Evolutionary conservation across 2,888 invertebrate species (phyloP), one percentile per base, ranked within the genome.

Genomic region (Flabesymbios commensalis): DNA sequence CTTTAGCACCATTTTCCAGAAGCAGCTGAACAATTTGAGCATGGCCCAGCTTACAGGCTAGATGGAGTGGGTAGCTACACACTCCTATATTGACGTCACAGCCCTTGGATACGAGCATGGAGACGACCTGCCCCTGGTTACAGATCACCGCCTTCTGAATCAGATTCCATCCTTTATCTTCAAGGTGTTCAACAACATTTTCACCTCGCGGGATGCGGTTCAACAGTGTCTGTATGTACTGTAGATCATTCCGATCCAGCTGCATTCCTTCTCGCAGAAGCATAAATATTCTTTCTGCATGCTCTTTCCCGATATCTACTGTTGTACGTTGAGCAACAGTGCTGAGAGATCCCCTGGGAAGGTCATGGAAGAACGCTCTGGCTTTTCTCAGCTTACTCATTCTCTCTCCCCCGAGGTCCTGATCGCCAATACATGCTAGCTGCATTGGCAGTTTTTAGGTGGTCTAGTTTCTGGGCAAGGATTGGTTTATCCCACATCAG

Each of bases 1-100:
- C 87, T 67, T 88, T 86, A 4, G 89, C 90, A 26, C 90, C 90
- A 80, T 89, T 87, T 72, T 88, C 88, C 55, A 90, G 75, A 36
- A 90, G 78, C 42, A 89, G 75, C 75, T 89, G 88, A 17, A 90
- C 88, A 74, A 89, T 88, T 69, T 89, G 88, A 72, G 88, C 87
- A 75, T 89, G 72, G 82, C 90, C 90, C 74, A 88, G 87, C 36
- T 88, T 83, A 67, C 90, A 90, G 22, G 90, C 90, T 61, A 90
- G 88, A 77, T 90, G 90, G 53, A 90, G 82, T 1, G 90, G 90
- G 54, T 90, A 83, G 68, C 90, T 90, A 77, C 90, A 90, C n/a
- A 88, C 87, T 67, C 88, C 88, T 24, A 88, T 83, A 79, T 90
- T 89, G 2, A 88, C 86, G 77, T 89, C 89, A 88, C 89, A 89